Conservation (phyloP, 2,888 invertebrate genomes). For the Ctenicera cuprea region DNA sequence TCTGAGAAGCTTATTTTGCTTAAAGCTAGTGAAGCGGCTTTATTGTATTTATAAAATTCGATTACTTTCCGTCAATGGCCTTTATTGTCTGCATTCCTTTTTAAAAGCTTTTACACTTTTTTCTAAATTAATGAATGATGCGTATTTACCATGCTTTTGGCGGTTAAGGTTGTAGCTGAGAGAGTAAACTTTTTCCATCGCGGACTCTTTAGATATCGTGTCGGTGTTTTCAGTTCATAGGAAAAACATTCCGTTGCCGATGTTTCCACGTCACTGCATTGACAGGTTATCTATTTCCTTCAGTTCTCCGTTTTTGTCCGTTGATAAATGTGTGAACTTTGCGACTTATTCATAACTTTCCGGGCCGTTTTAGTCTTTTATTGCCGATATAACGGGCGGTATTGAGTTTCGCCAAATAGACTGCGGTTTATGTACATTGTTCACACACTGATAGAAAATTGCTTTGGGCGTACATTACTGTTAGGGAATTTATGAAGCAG, state of each 20-base stretch:
- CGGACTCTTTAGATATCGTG: constrained; percentile 18
- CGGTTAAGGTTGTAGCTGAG: constrained; percentile 5
- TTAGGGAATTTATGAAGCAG: not conserved
- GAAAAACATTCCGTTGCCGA: constrained; percentile 37
- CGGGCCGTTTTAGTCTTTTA: constrained; percentile 33
- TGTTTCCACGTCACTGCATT: constrained; percentile 48
- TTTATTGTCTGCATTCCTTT: constrained; percentile 10
- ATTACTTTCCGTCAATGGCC: constrained; percentile 6
- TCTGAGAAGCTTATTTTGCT: not conserved
- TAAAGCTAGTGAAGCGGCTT: constrained; percentile 4
- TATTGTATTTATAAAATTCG: constrained; percentile 17
- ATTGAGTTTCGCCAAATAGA: constrained; percentile 30
- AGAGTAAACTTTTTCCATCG: constrained; percentile 11
- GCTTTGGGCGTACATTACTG: constrained; percentile 3
- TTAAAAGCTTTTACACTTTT: constrained; percentile 23
- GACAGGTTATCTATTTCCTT: constrained; percentile 51
- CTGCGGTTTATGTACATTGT: constrained; percentile 18
- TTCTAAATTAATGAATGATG: constrained; percentile 23
- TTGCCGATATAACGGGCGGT: constrained; percentile 27
- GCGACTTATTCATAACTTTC: constrained; percentile 46
- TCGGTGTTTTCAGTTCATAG: constrained; percentile 27
- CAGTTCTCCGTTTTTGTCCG: constrained; percentile 35
- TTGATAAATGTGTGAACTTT: constrained; percentile 49
- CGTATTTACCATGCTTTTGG: constrained; percentile 25
- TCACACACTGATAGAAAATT: constrained; percentile 14